Percentiles rank a stretch among this genome's conserved stretches.
phyloP scores from a whole-genome alignment of 2,797 vertebrate genomes.

The Myotis myotis region DNA sequence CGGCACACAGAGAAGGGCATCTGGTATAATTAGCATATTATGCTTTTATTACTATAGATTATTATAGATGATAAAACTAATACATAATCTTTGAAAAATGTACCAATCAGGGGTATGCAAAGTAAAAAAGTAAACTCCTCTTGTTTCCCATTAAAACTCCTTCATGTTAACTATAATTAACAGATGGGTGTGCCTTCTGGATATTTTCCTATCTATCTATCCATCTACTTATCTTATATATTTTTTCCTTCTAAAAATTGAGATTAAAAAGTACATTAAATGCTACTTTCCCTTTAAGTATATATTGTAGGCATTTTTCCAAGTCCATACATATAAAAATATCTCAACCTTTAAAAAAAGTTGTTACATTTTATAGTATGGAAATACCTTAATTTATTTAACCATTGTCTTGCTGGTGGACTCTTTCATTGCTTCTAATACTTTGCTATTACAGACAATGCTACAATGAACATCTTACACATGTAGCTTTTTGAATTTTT shows the following conservation, averaged over 20 bases:
- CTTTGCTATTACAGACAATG: not conserved
- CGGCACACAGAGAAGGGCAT: too few species aligned
- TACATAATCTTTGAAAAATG: not conserved
- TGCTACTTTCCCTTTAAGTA: not conserved
- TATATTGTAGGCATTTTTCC: slow-evolving; percentile 55
- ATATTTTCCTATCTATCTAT: slow-evolving; percentile 30
- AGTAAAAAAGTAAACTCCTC: slow-evolving; percentile 1
- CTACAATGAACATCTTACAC: not conserved
- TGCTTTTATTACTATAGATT: too few species aligned
- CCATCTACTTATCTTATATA: not conserved
- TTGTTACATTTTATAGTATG: slow-evolving; percentile 38
- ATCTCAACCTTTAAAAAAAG: slow-evolving; percentile 7
- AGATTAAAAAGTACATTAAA: slow-evolving; percentile 48
- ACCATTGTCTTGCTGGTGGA: not conserved
- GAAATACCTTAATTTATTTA: slow-evolving; percentile 48
- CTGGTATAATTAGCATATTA: too few species aligned
- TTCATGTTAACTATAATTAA: slow-evolving; percentile 33
- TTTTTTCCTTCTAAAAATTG: slow-evolving; percentile 8
- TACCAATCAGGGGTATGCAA: not conserved
- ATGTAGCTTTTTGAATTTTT: not conserved
- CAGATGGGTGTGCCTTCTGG: not conserved
- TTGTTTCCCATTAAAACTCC: not conserved
- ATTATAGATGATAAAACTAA: not conserved
- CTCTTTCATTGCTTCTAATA: not conserved
- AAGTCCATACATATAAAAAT: slow-evolving; percentile 58